phyloP scores from a whole-genome alignment of 2,113 vertebrate species.

The Ciconia stormi region DNA sequence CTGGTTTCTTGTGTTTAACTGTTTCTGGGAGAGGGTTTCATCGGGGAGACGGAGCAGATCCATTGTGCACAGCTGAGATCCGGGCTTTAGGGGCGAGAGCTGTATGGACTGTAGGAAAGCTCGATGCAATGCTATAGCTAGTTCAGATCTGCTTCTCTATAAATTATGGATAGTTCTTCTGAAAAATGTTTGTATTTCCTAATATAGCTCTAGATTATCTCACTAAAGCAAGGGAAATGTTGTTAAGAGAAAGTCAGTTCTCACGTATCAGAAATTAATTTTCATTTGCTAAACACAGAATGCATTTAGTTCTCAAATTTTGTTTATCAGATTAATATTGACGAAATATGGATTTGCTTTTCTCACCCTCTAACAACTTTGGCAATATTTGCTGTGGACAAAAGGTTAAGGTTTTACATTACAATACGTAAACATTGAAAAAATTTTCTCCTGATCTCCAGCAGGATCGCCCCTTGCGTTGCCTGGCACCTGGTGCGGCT shows the following conservation, averaged over 20 bases:
- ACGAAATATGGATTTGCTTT: background rate
- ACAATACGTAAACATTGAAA: background rate
- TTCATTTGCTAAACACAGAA: background rate
- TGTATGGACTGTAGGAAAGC: background rate
- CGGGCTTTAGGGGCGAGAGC: background rate
- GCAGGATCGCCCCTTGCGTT: rapidly evolving
- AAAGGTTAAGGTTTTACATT: background rate
- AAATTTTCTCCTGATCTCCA: background rate
- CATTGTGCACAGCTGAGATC: background rate
- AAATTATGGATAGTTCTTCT: background rate
- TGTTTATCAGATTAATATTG: background rate
- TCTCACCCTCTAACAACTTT: background rate
- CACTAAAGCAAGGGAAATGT: background rate
- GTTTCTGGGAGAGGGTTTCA: background rate
- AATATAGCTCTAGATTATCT: background rate
- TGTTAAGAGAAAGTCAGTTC: background rate
- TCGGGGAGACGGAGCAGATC: background rate
- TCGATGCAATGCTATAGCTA: background rate
- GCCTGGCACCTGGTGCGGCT: rapidly evolving
- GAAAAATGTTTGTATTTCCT: constrained; percentile 27
- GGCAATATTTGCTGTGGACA: background rate
- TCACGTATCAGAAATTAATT: background rate
- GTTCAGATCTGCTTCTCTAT: background rate
- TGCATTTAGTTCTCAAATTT: background rate
- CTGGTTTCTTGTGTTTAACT: constrained; percentile 26